Conservation (phyloP, 2,113 vertebrate species). For the Pipa parva region DNA sequence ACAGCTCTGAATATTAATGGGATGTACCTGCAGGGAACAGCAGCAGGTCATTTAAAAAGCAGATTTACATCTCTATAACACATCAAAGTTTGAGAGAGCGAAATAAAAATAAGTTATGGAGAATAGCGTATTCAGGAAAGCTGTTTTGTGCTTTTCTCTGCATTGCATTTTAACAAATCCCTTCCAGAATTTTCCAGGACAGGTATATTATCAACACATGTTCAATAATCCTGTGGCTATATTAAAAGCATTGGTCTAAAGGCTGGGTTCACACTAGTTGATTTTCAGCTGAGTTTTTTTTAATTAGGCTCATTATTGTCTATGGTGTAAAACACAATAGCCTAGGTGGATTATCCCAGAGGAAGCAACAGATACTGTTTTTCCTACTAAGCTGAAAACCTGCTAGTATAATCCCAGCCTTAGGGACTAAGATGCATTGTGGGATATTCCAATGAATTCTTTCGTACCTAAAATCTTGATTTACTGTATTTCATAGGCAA, state of each 20-base stretch:
- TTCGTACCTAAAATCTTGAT: not conserved
- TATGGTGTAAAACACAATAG: too few relatives aligned
- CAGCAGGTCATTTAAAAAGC: conserved; percentile 14
- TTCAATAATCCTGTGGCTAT: not conserved
- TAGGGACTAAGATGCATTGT: not conserved
- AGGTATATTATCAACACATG: conserved; percentile 9
- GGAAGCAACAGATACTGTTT: too few relatives aligned
- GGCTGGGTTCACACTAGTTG: too few relatives aligned
- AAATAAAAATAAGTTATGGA: conserved; percentile 20
- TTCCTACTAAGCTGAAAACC: too few relatives aligned
- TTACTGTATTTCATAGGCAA: too few relatives aligned
- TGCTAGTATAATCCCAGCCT: too few relatives aligned
- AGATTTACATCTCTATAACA: conserved; percentile 32
- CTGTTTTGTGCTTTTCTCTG: not conserved
- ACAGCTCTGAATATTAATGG: conserved; percentile 15
- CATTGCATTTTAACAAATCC: conserved; percentile 3
- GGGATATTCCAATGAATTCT: not conserved
- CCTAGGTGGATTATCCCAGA: too few relatives aligned
- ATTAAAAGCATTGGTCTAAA: not conserved
- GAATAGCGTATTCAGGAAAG: not conserved
- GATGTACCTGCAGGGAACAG: conserved; percentile 11
- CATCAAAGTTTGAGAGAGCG: conserved; percentile 19
- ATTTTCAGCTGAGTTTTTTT: too few relatives aligned
- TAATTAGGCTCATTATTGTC: too few relatives aligned
- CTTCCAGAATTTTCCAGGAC: not conserved